Evolutionary conservation across 2,888 invertebrate genomes (phyloP).

Genomic region (Toxonevra muliebris): DNA sequence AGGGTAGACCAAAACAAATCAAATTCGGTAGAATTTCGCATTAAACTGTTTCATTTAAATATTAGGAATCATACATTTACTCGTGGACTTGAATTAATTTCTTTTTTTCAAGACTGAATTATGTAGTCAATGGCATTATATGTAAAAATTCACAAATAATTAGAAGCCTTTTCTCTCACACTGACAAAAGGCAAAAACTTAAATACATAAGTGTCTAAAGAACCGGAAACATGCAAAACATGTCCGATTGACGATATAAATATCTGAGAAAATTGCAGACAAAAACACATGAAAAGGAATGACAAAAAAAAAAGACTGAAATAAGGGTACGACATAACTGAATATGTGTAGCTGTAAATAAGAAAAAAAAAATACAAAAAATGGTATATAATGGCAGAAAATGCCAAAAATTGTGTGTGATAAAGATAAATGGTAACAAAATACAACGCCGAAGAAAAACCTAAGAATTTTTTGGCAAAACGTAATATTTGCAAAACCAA

Average conservation of each 20-base stretch:
- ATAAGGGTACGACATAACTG: too few relatives aligned
- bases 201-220: neutral
- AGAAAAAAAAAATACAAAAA: constrained; percentile 1
- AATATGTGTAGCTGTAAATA: neutral
- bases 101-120: too few relatives aligned
- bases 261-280: constrained; percentile 2
- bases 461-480: neutral
- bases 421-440: constrained; percentile 32
- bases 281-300: constrained; percentile 1
- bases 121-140: too few relatives aligned
- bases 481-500: neutral
- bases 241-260: constrained; percentile 21
- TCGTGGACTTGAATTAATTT: too few relatives aligned
- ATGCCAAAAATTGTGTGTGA: constrained; percentile 27
- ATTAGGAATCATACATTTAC: too few relatives aligned
- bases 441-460: neutral
- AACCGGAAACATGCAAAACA: constrained; percentile 22
- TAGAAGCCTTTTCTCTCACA: too few relatives aligned
- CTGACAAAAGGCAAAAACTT: neutral
- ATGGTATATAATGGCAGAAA: neutral
- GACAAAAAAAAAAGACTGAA: too few relatives aligned
- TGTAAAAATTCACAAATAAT: too few relatives aligned
- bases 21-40: too few relatives aligned
- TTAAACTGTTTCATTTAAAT: too few relatives aligned
- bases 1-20: too few relatives aligned